Conservation (phyloP, 2,888 invertebrate genomes). For the Conistra vaccinii region DNA sequence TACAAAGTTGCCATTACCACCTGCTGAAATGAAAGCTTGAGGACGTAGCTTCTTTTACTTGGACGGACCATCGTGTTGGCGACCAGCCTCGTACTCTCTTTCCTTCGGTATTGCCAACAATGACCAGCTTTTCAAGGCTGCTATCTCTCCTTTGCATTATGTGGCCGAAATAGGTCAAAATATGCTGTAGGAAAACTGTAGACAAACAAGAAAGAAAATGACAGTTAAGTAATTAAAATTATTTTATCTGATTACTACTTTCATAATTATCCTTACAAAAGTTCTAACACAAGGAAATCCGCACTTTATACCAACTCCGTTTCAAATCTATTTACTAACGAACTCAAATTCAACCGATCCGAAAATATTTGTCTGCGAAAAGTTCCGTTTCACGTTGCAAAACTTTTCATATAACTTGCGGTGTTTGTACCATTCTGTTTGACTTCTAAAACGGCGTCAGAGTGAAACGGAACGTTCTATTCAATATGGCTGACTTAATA, state of each 20-base stretch:
- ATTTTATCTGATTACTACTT: neutral
- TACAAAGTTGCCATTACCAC: too few species aligned
- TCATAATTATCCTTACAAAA: neutral
- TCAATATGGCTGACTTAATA: slow-evolving; percentile 70
- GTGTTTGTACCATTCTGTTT: slow-evolving; percentile 72
- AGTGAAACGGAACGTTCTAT: slow-evolving; percentile 68
- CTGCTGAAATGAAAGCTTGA: too few species aligned
- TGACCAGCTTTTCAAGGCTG: too few species aligned
- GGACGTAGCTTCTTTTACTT: too few species aligned
- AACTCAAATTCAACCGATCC: slow-evolving; percentile 69
- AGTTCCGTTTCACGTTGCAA: slow-evolving; percentile 66
- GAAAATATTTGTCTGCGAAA: slow-evolving; percentile 74
- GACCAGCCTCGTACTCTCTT: too few species aligned
- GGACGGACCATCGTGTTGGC: too few species aligned
- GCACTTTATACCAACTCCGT: slow-evolving; percentile 33
- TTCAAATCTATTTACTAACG: slow-evolving; percentile 68
- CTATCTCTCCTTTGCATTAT: too few species aligned
- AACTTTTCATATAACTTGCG: slow-evolving; percentile 69
- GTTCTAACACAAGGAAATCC: slow-evolving; percentile 13
- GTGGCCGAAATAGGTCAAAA: too few species aligned
- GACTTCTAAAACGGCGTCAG: slow-evolving; percentile 68
- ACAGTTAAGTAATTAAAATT: too few species aligned
- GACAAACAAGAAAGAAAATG: too few species aligned
- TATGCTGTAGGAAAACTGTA: too few species aligned
- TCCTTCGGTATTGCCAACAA: too few species aligned